Percentiles rank a stretch among this genome's conserved stretches.
Conservation (phyloP, 2,797 vertebrate genomes). For the Erethizon dorsatum region DNA sequence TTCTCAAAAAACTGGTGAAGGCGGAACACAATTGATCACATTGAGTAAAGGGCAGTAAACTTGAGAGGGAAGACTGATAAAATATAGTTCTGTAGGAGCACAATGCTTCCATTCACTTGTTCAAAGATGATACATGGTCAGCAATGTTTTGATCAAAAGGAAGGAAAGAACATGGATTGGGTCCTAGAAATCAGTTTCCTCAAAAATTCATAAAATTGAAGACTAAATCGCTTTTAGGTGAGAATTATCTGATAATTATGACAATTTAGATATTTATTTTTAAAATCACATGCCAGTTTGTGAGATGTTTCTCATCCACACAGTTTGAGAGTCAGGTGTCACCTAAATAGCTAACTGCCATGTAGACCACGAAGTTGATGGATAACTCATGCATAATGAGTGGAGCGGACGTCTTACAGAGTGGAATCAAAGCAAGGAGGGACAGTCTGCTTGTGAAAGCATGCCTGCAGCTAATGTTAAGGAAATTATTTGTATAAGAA, state of each 20-base stretch:
- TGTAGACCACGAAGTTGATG: neutral
- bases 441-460: neutral
- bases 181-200: neutral
- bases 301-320: neutral
- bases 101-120: conserved; percentile 78
- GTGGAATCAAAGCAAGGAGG: neutral
- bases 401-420: neutral
- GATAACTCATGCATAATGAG: neutral
- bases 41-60: conserved; percentile 69
- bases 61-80: conserved; percentile 60
- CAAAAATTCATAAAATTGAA: neutral
- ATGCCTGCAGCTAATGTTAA: neutral
- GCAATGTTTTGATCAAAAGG: neutral
- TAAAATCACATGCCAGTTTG: neutral
- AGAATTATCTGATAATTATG: neutral
- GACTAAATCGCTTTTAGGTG: neutral
- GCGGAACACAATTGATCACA: conserved; percentile 61
- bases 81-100: conserved; percentile 65
- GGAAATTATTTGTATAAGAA: neutral
- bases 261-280: neutral
- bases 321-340: neutral
- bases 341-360: neutral
- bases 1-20: conserved; percentile 67
- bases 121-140: conserved; percentile 75
- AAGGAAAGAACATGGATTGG: neutral